phyloP scores from a whole-genome alignment of 2,888 invertebrate species.

The Steinernema scapterisci region DNA sequence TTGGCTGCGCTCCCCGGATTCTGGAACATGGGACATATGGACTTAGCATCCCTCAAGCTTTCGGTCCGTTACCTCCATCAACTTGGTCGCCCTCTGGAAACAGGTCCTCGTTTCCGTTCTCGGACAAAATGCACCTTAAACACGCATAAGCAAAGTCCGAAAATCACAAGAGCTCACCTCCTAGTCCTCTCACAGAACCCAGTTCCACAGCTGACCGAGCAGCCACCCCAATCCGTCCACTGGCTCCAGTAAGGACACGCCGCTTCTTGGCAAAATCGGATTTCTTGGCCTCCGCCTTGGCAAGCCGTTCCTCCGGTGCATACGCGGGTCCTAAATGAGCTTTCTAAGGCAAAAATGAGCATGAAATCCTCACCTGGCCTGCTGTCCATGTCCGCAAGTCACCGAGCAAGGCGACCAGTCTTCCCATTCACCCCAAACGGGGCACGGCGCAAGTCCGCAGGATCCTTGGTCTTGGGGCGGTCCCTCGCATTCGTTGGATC shows the following conservation, averaged over 20 bases:
- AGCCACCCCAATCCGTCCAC: conserved; percentile 51
- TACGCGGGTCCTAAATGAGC: conserved; percentile 35
- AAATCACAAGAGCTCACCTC: conserved; percentile 28
- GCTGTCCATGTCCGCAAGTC: conserved; percentile 46
- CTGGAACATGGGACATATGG: background rate
- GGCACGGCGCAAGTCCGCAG: conserved; percentile 42
- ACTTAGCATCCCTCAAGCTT: background rate
- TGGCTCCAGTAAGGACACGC: conserved; percentile 47
- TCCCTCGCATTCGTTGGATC: conserved; percentile 40
- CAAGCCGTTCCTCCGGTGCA: conserved; percentile 45
- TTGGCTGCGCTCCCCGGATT: background rate
- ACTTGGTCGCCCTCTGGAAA: conserved; percentile 9
- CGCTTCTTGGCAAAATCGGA: conserved; percentile 47
- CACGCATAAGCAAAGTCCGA: background rate
- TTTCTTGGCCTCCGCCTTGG: conserved; percentile 45
- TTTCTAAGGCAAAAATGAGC: background rate
- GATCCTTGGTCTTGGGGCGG: conserved; percentile 41
- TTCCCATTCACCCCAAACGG: conserved; percentile 39
- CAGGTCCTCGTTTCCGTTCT: background rate
- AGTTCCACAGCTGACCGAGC: conserved; percentile 46
- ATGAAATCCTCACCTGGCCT: conserved; percentile 34
- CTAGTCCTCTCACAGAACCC: conserved; percentile 44
- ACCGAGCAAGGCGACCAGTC: conserved; percentile 42
- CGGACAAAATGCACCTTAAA: conserved; percentile 6
- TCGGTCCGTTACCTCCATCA: background rate